Conservation (phyloP, 2,113 vertebrate species). For the Bothrops jararaca region DNA sequence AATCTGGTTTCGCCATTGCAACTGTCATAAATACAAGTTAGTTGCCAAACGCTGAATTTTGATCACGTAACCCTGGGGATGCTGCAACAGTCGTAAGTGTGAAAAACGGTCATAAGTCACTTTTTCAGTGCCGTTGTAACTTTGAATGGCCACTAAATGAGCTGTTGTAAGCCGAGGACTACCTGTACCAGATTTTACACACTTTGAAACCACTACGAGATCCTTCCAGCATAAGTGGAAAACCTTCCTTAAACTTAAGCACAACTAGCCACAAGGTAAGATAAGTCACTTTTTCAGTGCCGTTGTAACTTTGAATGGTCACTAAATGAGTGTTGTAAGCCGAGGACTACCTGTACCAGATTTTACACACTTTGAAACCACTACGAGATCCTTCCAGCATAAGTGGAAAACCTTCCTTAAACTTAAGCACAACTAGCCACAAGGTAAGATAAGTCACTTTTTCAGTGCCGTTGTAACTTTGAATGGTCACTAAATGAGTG, state of each 20-base stretch:
- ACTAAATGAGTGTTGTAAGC: background rate
- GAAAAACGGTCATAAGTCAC: background rate
- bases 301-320: background rate
- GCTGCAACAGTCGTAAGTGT: background rate
- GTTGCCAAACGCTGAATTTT: background rate
- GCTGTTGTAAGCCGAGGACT: background rate
- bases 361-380: too few relatives aligned
- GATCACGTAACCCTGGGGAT: background rate
- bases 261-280: too few relatives aligned
- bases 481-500: background rate
- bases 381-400: too few relatives aligned
- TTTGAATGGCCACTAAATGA: background rate
- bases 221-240: too few relatives aligned
- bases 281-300: too few relatives aligned
- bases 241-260: too few relatives aligned
- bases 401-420: too few relatives aligned
- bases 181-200: too few relatives aligned
- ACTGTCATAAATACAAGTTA: background rate
- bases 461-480: background rate
- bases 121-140: background rate
- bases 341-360: too few relatives aligned
- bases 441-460: too few relatives aligned
- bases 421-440: too few relatives aligned
- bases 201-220: too few relatives aligned
- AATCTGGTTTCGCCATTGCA: background rate